phyloP scores from a whole-genome alignment of 2,888 invertebrate species.

The Plagiodera versicolora region DNA sequence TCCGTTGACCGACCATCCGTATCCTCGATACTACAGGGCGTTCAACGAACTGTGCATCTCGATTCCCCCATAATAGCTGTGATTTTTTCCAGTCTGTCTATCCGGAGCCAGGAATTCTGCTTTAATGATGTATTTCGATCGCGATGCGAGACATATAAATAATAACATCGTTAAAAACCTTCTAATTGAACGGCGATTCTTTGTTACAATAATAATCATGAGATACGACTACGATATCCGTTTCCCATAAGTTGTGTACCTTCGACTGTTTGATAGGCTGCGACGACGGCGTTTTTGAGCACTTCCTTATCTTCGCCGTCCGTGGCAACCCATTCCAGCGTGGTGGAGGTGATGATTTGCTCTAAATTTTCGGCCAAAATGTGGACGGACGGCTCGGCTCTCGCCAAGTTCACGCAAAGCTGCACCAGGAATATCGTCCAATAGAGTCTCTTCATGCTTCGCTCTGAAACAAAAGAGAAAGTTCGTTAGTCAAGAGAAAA shows the following conservation, averaged over 20 bases:
- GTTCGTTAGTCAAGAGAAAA: not conserved
- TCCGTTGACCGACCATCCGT: not conserved
- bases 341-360: constrained; percentile 78
- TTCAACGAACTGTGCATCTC: not conserved
- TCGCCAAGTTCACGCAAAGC: constrained; percentile 42
- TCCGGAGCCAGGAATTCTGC: not conserved
- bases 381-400: constrained; percentile 44
- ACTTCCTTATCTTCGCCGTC: constrained; percentile 53
- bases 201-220: not conserved
- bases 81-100: not conserved
- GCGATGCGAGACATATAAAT: not conserved
- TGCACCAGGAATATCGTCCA: constrained; percentile 22
- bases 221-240: not conserved
- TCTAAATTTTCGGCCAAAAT: constrained; percentile 54
- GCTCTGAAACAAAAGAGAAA: constrained; percentile 27
- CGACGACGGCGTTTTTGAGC: constrained; percentile 69
- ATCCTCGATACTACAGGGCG: not conserved
- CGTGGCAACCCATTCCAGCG: constrained; percentile 72
- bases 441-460: constrained; percentile 27
- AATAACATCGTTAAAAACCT: not conserved
- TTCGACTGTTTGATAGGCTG: constrained; percentile 54
- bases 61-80: not conserved
- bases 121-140: not conserved
- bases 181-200: not conserved
- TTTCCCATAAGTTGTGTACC: constrained; percentile 24